These are phyloP conservation scores for Bombus affinis DNA, from an alignment of 1,140 invertebrate genomes.

Conservation along the genomic window DNA sequence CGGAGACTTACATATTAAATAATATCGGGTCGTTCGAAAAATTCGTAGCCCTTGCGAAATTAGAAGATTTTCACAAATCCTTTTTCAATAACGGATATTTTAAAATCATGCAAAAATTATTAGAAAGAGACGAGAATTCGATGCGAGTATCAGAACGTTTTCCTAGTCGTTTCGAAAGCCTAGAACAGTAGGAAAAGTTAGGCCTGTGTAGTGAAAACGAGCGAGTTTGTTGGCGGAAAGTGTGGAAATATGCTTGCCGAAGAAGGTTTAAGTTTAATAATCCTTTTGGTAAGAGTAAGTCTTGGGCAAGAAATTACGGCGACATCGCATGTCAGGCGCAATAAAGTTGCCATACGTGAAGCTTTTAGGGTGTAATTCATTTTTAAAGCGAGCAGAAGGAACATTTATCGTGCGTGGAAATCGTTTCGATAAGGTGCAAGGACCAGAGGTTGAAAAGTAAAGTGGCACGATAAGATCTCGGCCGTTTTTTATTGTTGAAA, in stretches of 20 bases:
- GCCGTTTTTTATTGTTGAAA: background rate
- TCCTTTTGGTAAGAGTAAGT: background rate
- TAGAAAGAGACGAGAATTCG: too few species aligned
- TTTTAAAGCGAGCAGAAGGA: constrained; percentile 5
- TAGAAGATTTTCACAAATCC: too few species aligned
- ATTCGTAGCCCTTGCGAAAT: too few species aligned
- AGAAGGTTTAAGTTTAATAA: background rate
- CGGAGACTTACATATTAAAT: background rate
- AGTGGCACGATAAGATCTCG: background rate
- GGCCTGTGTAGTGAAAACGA: too few species aligned
- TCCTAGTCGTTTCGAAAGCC: too few species aligned
- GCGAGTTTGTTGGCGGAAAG: background rate
- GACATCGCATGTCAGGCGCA: constrained; percentile 23
- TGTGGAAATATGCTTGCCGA: background rate
- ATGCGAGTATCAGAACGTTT: too few species aligned
- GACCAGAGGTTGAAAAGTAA: background rate
- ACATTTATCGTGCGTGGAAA: constrained; percentile 6
- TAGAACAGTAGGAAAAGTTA: too few species aligned
- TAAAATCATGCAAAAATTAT: too few species aligned
- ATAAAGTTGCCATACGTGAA: background rate
- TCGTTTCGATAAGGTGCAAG: background rate
- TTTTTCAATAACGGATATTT: too few species aligned
- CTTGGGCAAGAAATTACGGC: constrained; percentile 5
- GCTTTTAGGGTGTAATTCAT: constrained; percentile 7
- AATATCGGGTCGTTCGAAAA: background rate